Conservation (phyloP, 2,113 vertebrate species). For the Oncorhynchus mykiss region DNA sequence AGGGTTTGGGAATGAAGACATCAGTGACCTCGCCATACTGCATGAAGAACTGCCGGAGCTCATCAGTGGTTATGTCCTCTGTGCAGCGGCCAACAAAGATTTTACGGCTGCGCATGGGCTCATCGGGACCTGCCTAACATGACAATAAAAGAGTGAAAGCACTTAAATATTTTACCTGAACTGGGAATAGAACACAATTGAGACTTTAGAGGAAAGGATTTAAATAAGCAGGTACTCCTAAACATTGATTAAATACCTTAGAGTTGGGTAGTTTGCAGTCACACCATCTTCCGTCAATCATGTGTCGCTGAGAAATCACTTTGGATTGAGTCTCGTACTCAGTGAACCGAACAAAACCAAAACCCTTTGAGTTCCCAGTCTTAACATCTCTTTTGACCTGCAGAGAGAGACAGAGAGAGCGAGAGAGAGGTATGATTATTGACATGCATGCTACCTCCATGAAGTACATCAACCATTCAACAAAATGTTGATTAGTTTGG, state of each 20-base stretch:
- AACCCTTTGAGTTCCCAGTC: slow-evolving; percentile 96
- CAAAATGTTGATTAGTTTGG: not conserved
- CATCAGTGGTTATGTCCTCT: slow-evolving; percentile 94
- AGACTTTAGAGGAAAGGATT: not conserved
- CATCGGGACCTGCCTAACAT: slow-evolving; percentile 87
- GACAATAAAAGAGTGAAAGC: too few relatives aligned
- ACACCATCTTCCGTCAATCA: slow-evolving; percentile 98
- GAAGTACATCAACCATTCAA: not conserved
- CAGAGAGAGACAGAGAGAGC: not conserved
- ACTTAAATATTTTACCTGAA: not conserved
- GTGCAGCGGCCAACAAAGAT: slow-evolving; percentile 98
- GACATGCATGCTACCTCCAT: not conserved
- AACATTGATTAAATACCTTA: slow-evolving; percentile 78
- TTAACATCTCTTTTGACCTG: slow-evolving; percentile 97
- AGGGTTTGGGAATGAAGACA: slow-evolving; percentile 98
- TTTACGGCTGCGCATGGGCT: slow-evolving; percentile 93
- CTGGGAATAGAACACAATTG: not conserved
- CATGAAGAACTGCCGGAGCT: slow-evolving; percentile 95
- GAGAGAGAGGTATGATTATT: not conserved
- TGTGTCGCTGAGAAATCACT: slow-evolving; percentile 96
- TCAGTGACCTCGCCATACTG: slow-evolving; percentile 98
- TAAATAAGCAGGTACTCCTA: not conserved
- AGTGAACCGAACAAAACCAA: slow-evolving; percentile 96
- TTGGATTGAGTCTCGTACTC: slow-evolving; percentile 98
- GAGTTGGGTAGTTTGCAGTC: slow-evolving; percentile 99